A percentile compares a stretch with the other conserved stretches of the same genome.
phyloP scores from a whole-genome alignment of 2,797 vertebrate species.

The Anabas testudineus region DNA sequence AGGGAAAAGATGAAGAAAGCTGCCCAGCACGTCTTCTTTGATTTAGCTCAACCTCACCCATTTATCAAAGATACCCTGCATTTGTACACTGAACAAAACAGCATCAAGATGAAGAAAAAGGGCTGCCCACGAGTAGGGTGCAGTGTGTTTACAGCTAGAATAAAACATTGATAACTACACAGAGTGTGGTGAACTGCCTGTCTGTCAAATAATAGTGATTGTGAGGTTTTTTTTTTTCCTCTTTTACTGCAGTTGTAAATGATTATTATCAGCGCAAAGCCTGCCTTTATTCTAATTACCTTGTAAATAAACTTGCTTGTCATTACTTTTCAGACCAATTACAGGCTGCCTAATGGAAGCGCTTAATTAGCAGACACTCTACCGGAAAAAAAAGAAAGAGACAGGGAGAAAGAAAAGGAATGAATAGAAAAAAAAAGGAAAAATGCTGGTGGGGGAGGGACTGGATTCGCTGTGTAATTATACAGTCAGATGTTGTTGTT shows the following conservation, averaged over 20 bases:
- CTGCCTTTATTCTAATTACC: constrained; percentile 88
- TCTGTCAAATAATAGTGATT: constrained; percentile 68
- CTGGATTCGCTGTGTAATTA: constrained; percentile 84
- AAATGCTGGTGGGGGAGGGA: constrained; percentile 75
- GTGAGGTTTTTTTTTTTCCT: constrained; percentile 37
- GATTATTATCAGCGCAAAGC: constrained; percentile 87
- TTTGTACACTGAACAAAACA: constrained; percentile 74
- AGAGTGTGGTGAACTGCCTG: constrained; percentile 56
- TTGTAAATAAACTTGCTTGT: constrained; percentile 91
- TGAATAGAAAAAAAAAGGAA: constrained; percentile 72
- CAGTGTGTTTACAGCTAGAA: constrained; percentile 63
- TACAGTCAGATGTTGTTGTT: constrained; percentile 76
- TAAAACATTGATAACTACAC: constrained; percentile 66
- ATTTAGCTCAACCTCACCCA: constrained; percentile 75
- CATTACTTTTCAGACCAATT: constrained; percentile 91
- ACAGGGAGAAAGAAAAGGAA: constrained; percentile 66
- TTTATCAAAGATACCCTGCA: constrained; percentile 76
- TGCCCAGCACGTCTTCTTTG: constrained; percentile 73
- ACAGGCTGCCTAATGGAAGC: constrained; percentile 88
- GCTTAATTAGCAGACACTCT: constrained; percentile 89
- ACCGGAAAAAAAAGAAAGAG: constrained; percentile 71
- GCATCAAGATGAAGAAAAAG: constrained; percentile 47
- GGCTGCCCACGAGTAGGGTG: constrained; percentile 46
- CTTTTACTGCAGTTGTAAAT: constrained; percentile 77
- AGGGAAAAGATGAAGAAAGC: constrained; percentile 71